These are phyloP conservation scores for Drosophila birchii DNA, from an alignment of 2,888 invertebrate species.

Conservation along the genomic window DNA sequence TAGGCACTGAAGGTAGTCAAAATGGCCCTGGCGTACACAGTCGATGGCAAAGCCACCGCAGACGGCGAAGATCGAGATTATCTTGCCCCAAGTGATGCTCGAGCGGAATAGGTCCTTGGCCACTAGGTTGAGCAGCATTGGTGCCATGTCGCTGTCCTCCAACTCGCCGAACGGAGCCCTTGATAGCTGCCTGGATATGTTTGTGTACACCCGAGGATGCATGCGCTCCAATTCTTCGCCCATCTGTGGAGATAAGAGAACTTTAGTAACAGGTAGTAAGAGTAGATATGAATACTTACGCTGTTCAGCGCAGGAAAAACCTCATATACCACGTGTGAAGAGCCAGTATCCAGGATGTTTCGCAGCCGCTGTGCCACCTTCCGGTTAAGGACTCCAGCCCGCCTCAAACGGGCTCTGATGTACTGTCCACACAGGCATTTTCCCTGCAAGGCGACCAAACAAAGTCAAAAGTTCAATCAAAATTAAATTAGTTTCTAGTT, in stretches of 20 bases:
- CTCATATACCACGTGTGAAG: conserved; percentile 86
- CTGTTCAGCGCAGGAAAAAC: conserved; percentile 88
- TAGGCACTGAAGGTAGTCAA: conserved; percentile 91
- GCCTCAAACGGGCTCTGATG: conserved; percentile 89
- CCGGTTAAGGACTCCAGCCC: conserved; percentile 90
- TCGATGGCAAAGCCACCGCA: conserved; percentile 94
- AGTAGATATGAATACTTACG: conserved; percentile 80
- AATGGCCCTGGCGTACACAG: conserved; percentile 90
- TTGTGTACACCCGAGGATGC: conserved; percentile 90
- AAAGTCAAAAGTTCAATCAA: conserved; percentile 40
- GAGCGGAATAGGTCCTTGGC: conserved; percentile 89
- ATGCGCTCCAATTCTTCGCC: conserved; percentile 91
- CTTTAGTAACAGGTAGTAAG: background rate
- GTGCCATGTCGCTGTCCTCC: conserved; percentile 85
- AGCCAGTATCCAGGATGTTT: conserved; percentile 86
- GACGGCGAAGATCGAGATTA: conserved; percentile 91
- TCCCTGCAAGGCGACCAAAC: conserved; percentile 84
- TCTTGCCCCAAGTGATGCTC: conserved; percentile 92
- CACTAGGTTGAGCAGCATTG: conserved; percentile 87
- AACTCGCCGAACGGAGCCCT: conserved; percentile 87
- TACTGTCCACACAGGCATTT: conserved; percentile 91
- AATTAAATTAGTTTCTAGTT: conserved; percentile 55
- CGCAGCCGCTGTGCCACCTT: conserved; percentile 89
- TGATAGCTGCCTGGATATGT: conserved; percentile 91
- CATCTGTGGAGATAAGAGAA: conserved; percentile 84